Base-by-base conservation (phyloP, 2,888 invertebrate genomes). In the Colostygia pectinataria region DNA sequence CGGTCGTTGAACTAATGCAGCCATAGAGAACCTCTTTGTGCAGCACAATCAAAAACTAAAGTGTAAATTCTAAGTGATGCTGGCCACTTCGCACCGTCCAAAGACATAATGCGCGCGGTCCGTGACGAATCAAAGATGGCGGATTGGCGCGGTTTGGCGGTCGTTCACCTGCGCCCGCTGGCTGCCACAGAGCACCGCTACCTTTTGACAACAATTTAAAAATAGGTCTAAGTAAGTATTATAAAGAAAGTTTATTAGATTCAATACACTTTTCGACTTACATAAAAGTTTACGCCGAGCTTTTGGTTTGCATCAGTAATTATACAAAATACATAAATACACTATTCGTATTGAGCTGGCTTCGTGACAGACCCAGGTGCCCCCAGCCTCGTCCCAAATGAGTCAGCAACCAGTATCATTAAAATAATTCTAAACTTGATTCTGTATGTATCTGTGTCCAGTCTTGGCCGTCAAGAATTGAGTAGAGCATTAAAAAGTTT, bases 51-150 rank as follows among this genome's bases (percentile, higher is more conserved):
- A n/a, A 14, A 44, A 36, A 39, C 31, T 47, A 46, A 50, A 53
- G 43, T 41, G 49, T 38, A 47, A 57, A 65, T 65, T 24, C n/a
- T 12, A 1, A 20, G 4, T 68, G 67, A 65, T 71, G 66, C 67
- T 68, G 67, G 68, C 69, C 65, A 65, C 63, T 70, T 73, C 58
- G 71, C 66, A 66, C 69, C 45, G 68, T 79, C 68, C 64, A 66
- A 83, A 86, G 81, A 81, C 74, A 79, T 77, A 78, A 80, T 77
- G 85, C 78, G 80, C 86, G 83, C 75, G 74, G 71, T 75, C 80
- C 89, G 83, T 89, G 87, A 89, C 89, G 87, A 79, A 80, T 80
- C 76, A 81, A 86, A 87, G 71, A 87, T 88, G 88, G 89, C 77
- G 81, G 80, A 71, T 80, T 81, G 76, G 79, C 84, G 85, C 79